Percentiles rank a stretch among this genome's conserved stretches.
phyloP scores from a whole-genome alignment of 2,888 invertebrate species.

The Neria commutata region DNA sequence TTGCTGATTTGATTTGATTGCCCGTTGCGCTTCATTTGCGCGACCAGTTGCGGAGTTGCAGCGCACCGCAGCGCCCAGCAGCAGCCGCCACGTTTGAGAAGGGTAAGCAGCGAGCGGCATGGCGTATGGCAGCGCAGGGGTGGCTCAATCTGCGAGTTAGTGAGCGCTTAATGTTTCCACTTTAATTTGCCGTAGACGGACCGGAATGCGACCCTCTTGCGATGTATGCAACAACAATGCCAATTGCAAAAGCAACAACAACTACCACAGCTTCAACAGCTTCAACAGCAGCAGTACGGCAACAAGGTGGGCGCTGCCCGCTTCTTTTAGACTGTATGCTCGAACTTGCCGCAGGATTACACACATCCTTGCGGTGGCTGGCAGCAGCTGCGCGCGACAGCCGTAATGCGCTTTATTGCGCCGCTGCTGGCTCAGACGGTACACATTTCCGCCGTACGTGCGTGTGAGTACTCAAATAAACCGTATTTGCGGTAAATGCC shows the following conservation, averaged over 20 bases:
- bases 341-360: slow-evolving; percentile 46
- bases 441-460: slow-evolving; percentile 35
- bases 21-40: slow-evolving; percentile 30
- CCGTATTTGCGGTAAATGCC: slow-evolving; percentile 18
- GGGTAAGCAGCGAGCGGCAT: slow-evolving; percentile 2
- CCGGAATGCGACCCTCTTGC: neutral
- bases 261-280: neutral
- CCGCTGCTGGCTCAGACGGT: slow-evolving; percentile 30
- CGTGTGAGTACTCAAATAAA: slow-evolving; percentile 1
- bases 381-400: slow-evolving; percentile 41
- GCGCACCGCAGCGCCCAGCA: neutral
- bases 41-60: slow-evolving; percentile 2
- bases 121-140: slow-evolving; percentile 22
- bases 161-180: neutral
- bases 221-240: neutral
- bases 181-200: neutral
- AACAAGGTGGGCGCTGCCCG: slow-evolving; percentile 32
- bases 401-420: slow-evolving; percentile 50
- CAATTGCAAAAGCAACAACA: neutral
- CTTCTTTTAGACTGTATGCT: slow-evolving; percentile 23
- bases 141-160: too few relatives aligned
- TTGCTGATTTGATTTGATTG: slow-evolving; percentile 45
- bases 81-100: slow-evolving; percentile 12
- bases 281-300: neutral
- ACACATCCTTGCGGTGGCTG: slow-evolving; percentile 31